phyloP scores from a whole-genome alignment of 2,797 vertebrate species.

The Lindbergichthys nudifrons region DNA sequence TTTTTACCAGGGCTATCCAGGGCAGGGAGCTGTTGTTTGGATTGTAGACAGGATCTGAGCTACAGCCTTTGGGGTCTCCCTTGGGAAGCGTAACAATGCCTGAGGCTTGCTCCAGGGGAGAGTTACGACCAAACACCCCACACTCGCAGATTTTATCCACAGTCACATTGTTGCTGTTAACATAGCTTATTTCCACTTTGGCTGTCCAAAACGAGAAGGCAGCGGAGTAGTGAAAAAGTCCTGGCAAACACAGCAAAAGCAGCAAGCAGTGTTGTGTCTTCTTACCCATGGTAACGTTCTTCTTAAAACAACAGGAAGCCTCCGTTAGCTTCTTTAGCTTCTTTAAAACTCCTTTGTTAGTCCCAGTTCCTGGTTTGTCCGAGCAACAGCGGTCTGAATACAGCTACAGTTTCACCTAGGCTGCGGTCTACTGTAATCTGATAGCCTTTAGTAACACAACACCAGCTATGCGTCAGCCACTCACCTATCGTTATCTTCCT shows the following conservation, averaged over 20 bases:
- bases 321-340: slow-evolving; percentile 39
- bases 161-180: slow-evolving; percentile 66
- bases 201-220: slow-evolving; percentile 79
- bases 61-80: slow-evolving; percentile 85
- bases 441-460: slow-evolving; percentile 85
- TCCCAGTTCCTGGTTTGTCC: slow-evolving; percentile 64
- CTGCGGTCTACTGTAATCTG: slow-evolving; percentile 82
- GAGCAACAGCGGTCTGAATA: slow-evolving; percentile 39
- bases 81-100: slow-evolving; percentile 84
- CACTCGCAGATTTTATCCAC: slow-evolving; percentile 81
- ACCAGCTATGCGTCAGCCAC: slow-evolving; percentile 82
- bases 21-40: slow-evolving; percentile 54
- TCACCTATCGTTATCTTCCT: slow-evolving; percentile 83
- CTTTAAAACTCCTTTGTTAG: slow-evolving; percentile 48
- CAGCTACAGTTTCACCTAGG: slow-evolving; percentile 67
- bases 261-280: slow-evolving; percentile 62
- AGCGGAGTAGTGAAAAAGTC: slow-evolving; percentile 57
- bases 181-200: slow-evolving; percentile 80
- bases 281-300: slow-evolving; percentile 74
- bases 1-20: slow-evolving; percentile 92
- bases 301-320: slow-evolving; percentile 58
- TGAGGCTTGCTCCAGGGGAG: slow-evolving; percentile 65
- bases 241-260: slow-evolving; percentile 66
- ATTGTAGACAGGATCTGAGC: slow-evolving; percentile 70
- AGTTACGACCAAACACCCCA: slow-evolving; percentile 85